Evolutionary conservation across 2,113 vertebrate genomes (phyloP).

Genomic region (Istiophorus platypterus): DNA sequence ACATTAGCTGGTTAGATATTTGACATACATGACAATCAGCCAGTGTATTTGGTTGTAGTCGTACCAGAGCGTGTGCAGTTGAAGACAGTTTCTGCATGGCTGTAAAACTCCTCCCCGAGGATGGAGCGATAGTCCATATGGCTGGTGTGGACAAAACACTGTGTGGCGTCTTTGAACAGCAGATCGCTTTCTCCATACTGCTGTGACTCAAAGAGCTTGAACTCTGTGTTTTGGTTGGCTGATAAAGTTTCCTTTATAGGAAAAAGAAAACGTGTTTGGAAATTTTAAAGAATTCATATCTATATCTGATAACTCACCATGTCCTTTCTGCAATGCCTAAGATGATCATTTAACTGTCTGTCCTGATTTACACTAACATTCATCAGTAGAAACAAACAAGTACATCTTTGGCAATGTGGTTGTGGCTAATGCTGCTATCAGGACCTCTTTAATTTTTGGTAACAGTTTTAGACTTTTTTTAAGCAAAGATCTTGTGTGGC

Average conservation of each 20-base stretch:
- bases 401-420: neutral
- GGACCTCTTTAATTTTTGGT: neutral
- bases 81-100: slow-evolving; percentile 86
- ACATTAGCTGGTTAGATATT: slow-evolving; percentile 4
- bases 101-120: slow-evolving; percentile 86
- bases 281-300: neutral
- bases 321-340: neutral
- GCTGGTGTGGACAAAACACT: slow-evolving; percentile 85
- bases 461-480: too few relatives aligned
- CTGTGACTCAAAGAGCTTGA: slow-evolving; percentile 88
- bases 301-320: too few relatives aligned
- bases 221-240: slow-evolving; percentile 78
- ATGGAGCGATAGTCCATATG: slow-evolving; percentile 86
- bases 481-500: too few relatives aligned
- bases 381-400: neutral
- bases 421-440: neutral
- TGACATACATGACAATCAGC: neutral
- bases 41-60: neutral
- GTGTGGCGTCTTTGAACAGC: slow-evolving; percentile 91
- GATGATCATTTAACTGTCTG: neutral
- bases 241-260: slow-evolving; percentile 80
- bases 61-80: slow-evolving; percentile 90
- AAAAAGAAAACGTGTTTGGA: neutral
- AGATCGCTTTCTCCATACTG: slow-evolving; percentile 89
- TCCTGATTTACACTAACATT: neutral